phyloP scores from a whole-genome alignment of 2,797 vertebrate species.

The Rhabdophis nuchalis region DNA sequence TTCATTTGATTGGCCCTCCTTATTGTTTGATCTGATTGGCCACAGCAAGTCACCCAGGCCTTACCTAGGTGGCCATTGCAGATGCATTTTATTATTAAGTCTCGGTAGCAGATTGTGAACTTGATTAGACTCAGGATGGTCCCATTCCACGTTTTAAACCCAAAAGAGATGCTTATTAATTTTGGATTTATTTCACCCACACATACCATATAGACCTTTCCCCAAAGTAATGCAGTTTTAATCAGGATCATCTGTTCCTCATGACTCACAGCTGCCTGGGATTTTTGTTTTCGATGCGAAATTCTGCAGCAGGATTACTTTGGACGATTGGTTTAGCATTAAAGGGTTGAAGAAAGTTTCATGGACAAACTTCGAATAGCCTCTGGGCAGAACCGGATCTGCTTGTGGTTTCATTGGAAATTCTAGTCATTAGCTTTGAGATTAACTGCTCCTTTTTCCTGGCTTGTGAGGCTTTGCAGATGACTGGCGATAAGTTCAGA shows the following conservation, averaged over 20 bases:
- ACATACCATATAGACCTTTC: background rate
- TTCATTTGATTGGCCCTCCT: background rate
- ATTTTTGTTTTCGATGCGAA: background rate
- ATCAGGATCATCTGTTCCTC: conserved; percentile 17
- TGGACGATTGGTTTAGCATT: background rate
- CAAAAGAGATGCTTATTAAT: background rate
- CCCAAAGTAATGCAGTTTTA: background rate
- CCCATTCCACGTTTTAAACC: background rate
- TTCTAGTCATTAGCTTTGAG: background rate
- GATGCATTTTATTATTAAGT: background rate
- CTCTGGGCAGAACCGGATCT: background rate
- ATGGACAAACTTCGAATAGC: background rate
- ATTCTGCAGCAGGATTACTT: background rate
- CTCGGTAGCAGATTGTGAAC: background rate
- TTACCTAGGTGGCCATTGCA: background rate
- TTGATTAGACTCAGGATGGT: background rate
- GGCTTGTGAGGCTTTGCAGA: background rate
- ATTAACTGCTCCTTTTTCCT: background rate
- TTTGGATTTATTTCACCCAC: background rate
- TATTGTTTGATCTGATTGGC: background rate
- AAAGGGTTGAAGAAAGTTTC: background rate
- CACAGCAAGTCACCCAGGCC: too few species aligned
- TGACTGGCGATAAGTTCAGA: background rate
- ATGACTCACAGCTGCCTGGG: conserved; percentile 1
- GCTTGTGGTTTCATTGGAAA: background rate